phyloP scores from a whole-genome alignment of 2,888 invertebrate species.

The Eupithecia exiguata region DNA sequence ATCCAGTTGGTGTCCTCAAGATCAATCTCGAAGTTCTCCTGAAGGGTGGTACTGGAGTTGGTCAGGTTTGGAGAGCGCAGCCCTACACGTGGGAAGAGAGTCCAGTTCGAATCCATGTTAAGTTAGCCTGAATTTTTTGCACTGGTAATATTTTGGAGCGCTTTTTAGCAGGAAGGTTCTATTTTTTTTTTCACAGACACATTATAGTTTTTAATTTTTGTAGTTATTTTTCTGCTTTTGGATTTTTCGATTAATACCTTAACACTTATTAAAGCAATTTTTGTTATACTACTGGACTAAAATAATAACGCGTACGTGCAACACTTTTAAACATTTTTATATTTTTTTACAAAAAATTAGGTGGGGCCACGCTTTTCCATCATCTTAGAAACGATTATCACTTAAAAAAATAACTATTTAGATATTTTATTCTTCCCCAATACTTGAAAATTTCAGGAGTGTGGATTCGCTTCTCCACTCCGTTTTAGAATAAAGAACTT shows the following conservation, averaged over 20 bases:
- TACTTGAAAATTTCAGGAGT: background rate
- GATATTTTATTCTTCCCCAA: too few species aligned
- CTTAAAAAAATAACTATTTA: too few species aligned
- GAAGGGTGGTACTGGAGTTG: conserved; percentile 76
- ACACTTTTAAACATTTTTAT: too few species aligned
- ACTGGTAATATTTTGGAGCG: background rate
- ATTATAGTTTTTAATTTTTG: background rate
- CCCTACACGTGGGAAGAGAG: conserved; percentile 55
- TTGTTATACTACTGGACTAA: too few species aligned
- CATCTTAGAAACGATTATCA: too few species aligned
- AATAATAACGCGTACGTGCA: too few species aligned
- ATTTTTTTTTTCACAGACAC: background rate
- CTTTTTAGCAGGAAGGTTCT: background rate
- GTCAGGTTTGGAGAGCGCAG: conserved; percentile 70
- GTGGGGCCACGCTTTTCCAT: too few species aligned
- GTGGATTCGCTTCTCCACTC: background rate
- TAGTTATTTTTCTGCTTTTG: background rate
- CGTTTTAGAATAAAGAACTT: background rate
- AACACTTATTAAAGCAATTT: background rate
- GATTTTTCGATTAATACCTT: background rate
- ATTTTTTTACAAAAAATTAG: too few species aligned
- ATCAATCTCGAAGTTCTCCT: conserved; percentile 87
- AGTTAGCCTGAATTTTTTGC: background rate
- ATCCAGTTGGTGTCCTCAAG: conserved; percentile 94
- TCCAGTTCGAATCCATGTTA: conserved; percentile 69